Evolutionary conservation across 2,113 vertebrate species (phyloP), one percentile per base, ranked within the genome.

Genomic region (Tauraco erythrolophus): DNA sequence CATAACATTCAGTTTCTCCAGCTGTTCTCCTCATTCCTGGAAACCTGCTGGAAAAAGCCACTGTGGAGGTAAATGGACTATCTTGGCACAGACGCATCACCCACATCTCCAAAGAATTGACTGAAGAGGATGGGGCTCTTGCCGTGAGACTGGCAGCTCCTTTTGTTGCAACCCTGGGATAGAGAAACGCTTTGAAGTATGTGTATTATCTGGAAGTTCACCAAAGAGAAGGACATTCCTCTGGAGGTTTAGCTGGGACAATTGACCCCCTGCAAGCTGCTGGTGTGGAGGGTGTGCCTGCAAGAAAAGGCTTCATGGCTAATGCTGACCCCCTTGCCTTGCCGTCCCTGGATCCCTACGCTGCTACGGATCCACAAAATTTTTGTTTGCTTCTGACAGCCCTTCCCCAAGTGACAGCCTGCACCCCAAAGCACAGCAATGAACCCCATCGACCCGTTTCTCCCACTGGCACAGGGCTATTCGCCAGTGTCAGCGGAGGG

Each of bases 1-100:
- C 97, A 88, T 79, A 78, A 92, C 83, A 68, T 96, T 97, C 96
- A 96, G 91, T 97, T 98, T 97, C 97, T 97, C 96, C 97, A 98
- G 97, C 95, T 98, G 97, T 70, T 86, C 74, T 88, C 83, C 80
- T 78, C 76, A 90, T 98, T 98, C 95, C 95, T 97, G 97, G 96
- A 98, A 98, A 97, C 79, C 79, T 96, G 48, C 81, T 98, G 97
- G 84, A 69, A 93, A 96, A 96, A 85, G 64, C 48, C 76, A 85
- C 51, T 33, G 19, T 45, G 87, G 92, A 96, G 95, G 93, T 92
- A 92, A 94, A 95, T 25, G 8, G 61, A 70, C 75, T 66, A 18
- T 88, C n/a, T 74, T 91, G 95, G 84, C 95, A 84, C 16, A 50
- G 41, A 76, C 21, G 21, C 84, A 51, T 76, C 78, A 85, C 33